Percentiles rank a stretch among this genome's conserved stretches.
Conservation (phyloP, 2,888 invertebrate species). For the Papilio elwesi region DNA sequence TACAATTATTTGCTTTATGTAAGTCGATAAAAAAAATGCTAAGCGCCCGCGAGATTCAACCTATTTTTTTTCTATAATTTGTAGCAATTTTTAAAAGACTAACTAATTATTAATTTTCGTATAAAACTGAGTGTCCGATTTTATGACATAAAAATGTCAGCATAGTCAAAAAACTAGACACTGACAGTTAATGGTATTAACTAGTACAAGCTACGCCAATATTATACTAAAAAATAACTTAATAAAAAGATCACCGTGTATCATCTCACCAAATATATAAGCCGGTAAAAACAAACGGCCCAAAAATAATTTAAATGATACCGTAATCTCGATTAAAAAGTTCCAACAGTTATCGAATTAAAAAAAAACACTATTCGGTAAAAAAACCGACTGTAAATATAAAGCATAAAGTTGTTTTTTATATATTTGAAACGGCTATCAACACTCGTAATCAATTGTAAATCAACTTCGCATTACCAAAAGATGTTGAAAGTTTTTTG, state of each 20-base stretch:
- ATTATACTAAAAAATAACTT: not conserved
- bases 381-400: not conserved
- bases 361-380: constrained; percentile 4
- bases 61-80: not conserved
- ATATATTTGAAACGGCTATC: not conserved
- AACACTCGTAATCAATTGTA: not conserved
- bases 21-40: constrained; percentile 48
- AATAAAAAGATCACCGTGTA: not conserved
- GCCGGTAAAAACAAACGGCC: not conserved
- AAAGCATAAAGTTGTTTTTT: constrained; percentile 6
- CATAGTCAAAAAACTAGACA: not conserved
- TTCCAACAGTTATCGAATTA: not conserved
- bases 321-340: too few relatives aligned
- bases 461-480: not conserved
- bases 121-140: not conserved
- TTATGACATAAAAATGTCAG: too few relatives aligned
- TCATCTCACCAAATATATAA: not conserved
- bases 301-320: not conserved
- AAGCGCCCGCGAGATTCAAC: constrained; percentile 62
- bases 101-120: not conserved
- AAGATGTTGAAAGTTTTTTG: not conserved
- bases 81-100: not conserved
- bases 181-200: not conserved
- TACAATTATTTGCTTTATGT: constrained; percentile 5
- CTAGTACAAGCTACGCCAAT: not conserved